phyloP scores from a whole-genome alignment of 2,888 invertebrate genomes.

The Allolobophora icterica region DNA sequence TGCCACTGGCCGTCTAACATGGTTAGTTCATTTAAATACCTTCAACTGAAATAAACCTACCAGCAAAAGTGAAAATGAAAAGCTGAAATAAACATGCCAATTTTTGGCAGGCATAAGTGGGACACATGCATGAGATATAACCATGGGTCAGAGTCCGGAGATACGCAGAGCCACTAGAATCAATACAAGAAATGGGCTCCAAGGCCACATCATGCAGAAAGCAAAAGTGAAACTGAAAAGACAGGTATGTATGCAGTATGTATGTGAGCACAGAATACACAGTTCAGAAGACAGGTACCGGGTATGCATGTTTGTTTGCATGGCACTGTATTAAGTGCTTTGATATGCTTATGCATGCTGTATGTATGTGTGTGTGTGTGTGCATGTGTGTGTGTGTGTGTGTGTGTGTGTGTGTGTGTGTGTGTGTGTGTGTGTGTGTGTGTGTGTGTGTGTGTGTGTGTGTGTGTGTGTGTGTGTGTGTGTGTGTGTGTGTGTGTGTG shows the following conservation, averaged over 20 bases:
- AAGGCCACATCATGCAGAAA: too few species aligned
- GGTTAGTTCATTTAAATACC: too few species aligned
- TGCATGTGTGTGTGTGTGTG: not conserved
- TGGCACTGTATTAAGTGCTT: not conserved
- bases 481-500: not conserved
- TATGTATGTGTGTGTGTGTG: too few species aligned
- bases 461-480: not conserved
- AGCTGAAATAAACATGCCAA: not conserved
- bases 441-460: not conserved
- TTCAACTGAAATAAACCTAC: not conserved
- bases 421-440: not conserved
- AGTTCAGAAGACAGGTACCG: not conserved
- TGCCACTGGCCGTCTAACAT: too few species aligned
- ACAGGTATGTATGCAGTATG: too few species aligned
- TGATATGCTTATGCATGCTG: not conserved
- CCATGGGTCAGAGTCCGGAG: too few species aligned
- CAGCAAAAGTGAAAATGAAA: not conserved
- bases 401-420: not conserved
- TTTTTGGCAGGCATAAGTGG: too few species aligned
- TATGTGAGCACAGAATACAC: too few species aligned
- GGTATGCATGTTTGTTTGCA: not conserved
- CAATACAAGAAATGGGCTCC: too few species aligned
- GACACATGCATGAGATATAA: too few species aligned
- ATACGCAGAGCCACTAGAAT: too few species aligned
- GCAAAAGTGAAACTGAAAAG: too few species aligned